Base-by-base conservation (phyloP, 2,113 vertebrate genomes). In the Caranx ignobilis region DNA sequence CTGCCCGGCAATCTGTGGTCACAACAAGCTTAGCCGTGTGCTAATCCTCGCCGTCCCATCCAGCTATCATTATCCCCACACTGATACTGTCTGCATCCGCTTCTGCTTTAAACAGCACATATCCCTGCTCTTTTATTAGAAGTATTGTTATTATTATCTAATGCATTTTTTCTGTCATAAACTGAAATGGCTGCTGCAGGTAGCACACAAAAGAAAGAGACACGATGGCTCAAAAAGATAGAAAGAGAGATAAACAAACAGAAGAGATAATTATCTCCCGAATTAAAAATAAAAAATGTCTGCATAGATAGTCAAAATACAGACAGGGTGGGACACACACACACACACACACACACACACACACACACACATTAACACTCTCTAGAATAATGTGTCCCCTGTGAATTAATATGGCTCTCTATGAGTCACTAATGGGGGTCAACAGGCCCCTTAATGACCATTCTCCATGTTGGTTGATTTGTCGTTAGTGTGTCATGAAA, bases 1-100 rank as follows among this genome's bases (percentile, higher is more conserved):
- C 78, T 86, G 81, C 83, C 73, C 77, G 18, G 50, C 91, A 90
- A 92, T 93, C 94, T 92, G 91, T 91, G 90, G 88, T 91, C 90
- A 94, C 88, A 92, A 91, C 87, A 86, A 90, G 91, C 75, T 94
- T 90, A 93, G 88, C 82, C 19, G 13, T 31, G 35, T 34, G 77
- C 79, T 94, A 93, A 94, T 94, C 91, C 84, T 64, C 52, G 13
- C 79, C 74, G 81, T 80, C 79, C 83, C 83, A 75, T 90, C 89
- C 89, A 87, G 77, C 80, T 57, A 83, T 84, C 86, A 85, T 91
- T 89, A 90, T 94, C 87, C 81, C 79, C 7, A 56, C 84, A 75
- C 81, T 87, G 89, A 93, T 90, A 89, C 86, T 70, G 88, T 89
- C 88, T 83, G 75, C 56, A 62, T 77, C 79, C 19, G 11, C 62